These are phyloP conservation scores for Lissocephala sabroskyi DNA, from an alignment of 2,888 invertebrate genomes.

Conservation along the genomic window DNA sequence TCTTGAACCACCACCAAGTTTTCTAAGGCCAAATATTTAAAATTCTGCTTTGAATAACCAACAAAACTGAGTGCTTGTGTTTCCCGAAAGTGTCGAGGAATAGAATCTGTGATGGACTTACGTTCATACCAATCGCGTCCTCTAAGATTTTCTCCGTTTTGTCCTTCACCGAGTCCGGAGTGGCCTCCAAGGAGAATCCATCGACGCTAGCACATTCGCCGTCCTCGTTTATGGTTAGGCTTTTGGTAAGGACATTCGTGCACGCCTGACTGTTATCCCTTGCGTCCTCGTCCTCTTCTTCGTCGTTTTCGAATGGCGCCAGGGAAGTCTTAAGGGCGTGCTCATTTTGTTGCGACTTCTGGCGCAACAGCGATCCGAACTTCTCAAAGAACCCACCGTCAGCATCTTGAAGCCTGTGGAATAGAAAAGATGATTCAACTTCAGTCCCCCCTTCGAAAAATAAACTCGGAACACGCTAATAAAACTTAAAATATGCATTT, in stretches of 20 bases:
- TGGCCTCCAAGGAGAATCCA: conserved; percentile 26
- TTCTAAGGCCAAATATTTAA: no score
- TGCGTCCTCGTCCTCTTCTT: conserved; percentile 33
- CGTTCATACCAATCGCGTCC: conserved; percentile 82
- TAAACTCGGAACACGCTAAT: no score
- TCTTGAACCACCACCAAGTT: no score
- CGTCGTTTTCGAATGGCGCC: conserved; percentile 73
- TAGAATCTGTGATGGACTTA: no score
- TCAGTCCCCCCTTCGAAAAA: no score
- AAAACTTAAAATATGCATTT: no score
- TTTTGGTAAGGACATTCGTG: conserved; percentile 2
- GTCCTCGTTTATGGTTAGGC: no score
- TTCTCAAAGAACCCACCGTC: conserved; percentile 90
- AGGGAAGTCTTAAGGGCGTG: conserved; percentile 72
- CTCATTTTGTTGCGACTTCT: conserved; percentile 75
- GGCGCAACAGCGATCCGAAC: conserved; percentile 82
- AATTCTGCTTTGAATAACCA: background rate
- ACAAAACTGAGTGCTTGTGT: no score
- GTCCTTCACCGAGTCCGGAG: conserved; percentile 27
- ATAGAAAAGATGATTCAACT: no score
- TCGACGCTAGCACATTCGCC: conserved; percentile 41
- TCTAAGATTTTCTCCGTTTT: conserved; percentile 74
- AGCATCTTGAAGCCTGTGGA: conserved; percentile 80
- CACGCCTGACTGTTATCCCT: conserved; percentile 18
- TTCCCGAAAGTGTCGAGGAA: no score